Base-by-base conservation (phyloP, 2,888 invertebrate species). In the Asteroscopus sphinx region DNA sequence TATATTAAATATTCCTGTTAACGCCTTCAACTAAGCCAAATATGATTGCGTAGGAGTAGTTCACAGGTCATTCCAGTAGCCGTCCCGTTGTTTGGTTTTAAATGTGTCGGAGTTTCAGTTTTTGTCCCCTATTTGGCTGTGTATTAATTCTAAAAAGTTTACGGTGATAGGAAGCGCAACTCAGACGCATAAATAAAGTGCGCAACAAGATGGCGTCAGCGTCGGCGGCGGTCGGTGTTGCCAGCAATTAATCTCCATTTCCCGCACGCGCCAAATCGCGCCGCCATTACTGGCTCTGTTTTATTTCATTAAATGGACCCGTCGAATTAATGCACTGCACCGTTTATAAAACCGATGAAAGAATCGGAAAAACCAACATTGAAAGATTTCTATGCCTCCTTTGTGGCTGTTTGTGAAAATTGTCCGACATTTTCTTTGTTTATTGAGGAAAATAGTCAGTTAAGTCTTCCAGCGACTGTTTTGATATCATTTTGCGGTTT, bases 231-330 rank as follows among this genome's bases (percentile, higher is more conserved):
- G 83, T 84, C 82, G 86, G 88, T 89, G 89, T 87, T 90, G 82
- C 90, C 87, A 87, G 86, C 86, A 85, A 93, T 93, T 91, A 92
- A 91, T 93, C 91, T 94, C 92, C 89, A 92, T 93, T 93, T 88
- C 85, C 89, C 86, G 84, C 89, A 88, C 86, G 87, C 88, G 87
- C 87, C 88, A 90, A 91, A 91, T 91, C 90, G 88, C 87, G 81
- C 83, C 85, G 85, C 89, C 87, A 89, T 91, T 90, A 90, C 87
- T 79, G 81, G 78, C 82, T 85, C 87, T 90, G 89, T 92, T 93
- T 92, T 92, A 92, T 93, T 92, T 91, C 89, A 92, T 91, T 93
- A 91, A 92, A 91, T 87, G 87, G 89, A 88, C 89, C 81, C 85
- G 68, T 80, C 85, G 85, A 91, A 91, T 91, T 92, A 92, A 91